Percentiles rank a stretch among this genome's conserved stretches.
These are phyloP conservation scores for Epinotia demarniana DNA, from an alignment of 2,888 invertebrate genomes.

Conservation along the genomic window DNA sequence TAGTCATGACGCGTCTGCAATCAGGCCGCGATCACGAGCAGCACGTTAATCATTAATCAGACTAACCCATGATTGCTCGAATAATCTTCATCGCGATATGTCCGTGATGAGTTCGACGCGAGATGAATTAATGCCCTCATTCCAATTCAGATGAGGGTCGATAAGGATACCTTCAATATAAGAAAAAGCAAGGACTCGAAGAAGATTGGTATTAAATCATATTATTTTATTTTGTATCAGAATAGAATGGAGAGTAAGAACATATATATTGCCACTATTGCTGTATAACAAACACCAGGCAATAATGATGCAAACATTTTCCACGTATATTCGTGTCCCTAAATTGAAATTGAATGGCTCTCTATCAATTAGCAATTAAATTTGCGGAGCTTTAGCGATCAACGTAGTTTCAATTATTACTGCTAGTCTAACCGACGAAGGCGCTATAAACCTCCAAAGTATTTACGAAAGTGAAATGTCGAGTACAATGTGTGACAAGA, in stretches of 20 bases:
- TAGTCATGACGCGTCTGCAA: constrained; percentile 1
- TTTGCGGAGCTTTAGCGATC: constrained; percentile 24
- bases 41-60: constrained; percentile 29
- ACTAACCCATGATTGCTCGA: constrained; percentile 20
- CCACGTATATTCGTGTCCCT: background rate
- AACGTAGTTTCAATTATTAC: constrained; percentile 17
- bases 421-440: constrained; percentile 2
- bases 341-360: constrained; percentile 11
- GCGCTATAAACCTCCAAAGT: background rate
- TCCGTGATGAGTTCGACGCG: constrained; percentile 19
- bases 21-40: constrained; percentile 1
- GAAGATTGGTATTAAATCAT: too few relatives aligned
- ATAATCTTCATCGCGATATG: constrained; percentile 27
- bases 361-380: constrained; percentile 10
- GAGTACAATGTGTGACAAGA: too few relatives aligned
- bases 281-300: background rate
- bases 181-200: background rate
- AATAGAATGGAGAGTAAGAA: background rate
- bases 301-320: constrained; percentile 3
- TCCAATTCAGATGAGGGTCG: constrained; percentile 15
- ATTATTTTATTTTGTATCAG: too few relatives aligned
- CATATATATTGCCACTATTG: background rate
- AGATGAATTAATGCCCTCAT: constrained; percentile 25
- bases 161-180: constrained; percentile 5
- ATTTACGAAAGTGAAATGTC: background rate